Conservation (phyloP, 2,888 invertebrate species). For the Thymelicus acteon region DNA sequence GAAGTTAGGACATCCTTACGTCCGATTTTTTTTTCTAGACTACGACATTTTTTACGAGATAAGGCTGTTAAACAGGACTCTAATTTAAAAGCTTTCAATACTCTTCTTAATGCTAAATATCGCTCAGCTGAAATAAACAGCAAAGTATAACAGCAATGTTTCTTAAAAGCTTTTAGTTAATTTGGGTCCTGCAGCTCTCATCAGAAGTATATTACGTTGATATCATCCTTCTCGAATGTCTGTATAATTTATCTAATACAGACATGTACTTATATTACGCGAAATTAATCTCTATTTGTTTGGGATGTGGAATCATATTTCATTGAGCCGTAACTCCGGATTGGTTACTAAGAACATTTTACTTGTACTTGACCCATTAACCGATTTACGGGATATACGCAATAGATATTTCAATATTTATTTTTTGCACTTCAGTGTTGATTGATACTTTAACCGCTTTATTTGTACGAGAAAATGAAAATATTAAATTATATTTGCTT, state of each 20-base stretch:
- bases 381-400: conserved; percentile 46
- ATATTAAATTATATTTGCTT: too few species aligned
- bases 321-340: conserved; percentile 12
- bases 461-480: neutral
- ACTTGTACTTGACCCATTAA: conserved; percentile 64
- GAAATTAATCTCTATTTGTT: conserved; percentile 27
- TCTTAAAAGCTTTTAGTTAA: conserved; percentile 37
- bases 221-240: conserved; percentile 15
- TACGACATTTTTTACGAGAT: too few species aligned
- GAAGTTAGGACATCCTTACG: too few species aligned
- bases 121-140: conserved; percentile 20
- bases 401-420: neutral
- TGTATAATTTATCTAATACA: conserved; percentile 12
- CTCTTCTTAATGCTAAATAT: conserved; percentile 23
- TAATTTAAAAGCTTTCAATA: conserved; percentile 16
- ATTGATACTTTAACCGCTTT: neutral
- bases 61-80: too few species aligned
- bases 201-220: conserved; percentile 19
- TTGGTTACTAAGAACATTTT: conserved; percentile 35
- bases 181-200: conserved; percentile 28
- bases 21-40: too few species aligned
- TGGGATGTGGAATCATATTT: conserved; percentile 12
- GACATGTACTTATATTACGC: neutral
- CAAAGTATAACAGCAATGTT: conserved; percentile 32
- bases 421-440: neutral